Conservation (phyloP, 1,140 invertebrate genomes). For the Prorops nasuta region DNA sequence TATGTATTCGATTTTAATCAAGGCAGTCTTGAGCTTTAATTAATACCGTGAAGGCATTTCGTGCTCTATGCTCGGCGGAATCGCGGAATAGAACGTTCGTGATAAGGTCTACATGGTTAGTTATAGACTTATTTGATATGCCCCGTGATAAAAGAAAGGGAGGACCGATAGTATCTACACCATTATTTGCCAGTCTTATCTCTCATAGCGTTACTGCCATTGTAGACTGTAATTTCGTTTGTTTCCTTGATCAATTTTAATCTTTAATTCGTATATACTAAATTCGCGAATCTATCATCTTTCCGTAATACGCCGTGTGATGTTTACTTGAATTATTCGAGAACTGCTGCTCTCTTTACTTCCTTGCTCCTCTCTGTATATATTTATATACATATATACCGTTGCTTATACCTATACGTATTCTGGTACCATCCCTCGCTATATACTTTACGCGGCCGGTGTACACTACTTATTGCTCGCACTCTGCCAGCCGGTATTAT, state of each 20-base stretch:
- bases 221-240: slow-evolving; percentile 29
- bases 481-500: no score
- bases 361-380: no score
- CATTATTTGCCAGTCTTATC: slow-evolving; percentile 34
- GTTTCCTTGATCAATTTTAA: slow-evolving; percentile 26
- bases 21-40: slow-evolving; percentile 14
- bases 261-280: slow-evolving; percentile 28
- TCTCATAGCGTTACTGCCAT: slow-evolving; percentile 8
- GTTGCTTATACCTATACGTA: no score
- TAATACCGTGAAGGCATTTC: slow-evolving; percentile 27
- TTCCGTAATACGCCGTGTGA: slow-evolving; percentile 5
- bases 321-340: slow-evolving; percentile 32
- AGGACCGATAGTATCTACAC: slow-evolving; percentile 30
- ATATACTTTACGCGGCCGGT: no score
- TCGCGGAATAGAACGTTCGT: background rate
- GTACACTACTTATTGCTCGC: no score
- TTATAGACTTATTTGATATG: slow-evolving; percentile 36
- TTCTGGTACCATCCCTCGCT: no score
- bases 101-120: slow-evolving; percentile 23
- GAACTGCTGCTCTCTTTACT: no score
- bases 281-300: slow-evolving; percentile 18
- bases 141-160: slow-evolving; percentile 29
- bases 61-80: slow-evolving; percentile 10
- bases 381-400: no score
- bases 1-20: no score